Percentiles rank a stretch among this genome's conserved stretches.
These are phyloP conservation scores for Scaptomyza reducta DNA, from an alignment of 2,888 invertebrate species.

Conservation along the genomic window DNA sequence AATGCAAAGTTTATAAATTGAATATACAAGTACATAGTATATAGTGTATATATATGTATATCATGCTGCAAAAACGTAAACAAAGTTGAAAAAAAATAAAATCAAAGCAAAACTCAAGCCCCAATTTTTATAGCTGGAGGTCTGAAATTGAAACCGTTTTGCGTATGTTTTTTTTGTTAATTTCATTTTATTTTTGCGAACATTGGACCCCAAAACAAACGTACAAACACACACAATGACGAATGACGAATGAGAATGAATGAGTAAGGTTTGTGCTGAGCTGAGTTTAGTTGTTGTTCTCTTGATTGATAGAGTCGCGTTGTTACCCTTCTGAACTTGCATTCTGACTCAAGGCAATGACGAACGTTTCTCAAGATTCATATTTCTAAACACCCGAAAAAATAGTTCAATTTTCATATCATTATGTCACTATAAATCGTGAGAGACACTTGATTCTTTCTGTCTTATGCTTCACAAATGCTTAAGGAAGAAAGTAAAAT, in stretches of 20 bases:
- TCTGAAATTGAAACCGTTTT: constrained; percentile 33
- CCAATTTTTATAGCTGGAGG: constrained; percentile 17
- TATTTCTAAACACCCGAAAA: not conserved
- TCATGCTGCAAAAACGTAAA: constrained; percentile 35
- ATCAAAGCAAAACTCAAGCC: constrained; percentile 20
- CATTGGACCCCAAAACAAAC: constrained; percentile 19
- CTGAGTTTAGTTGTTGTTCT: not conserved
- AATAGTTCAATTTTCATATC: constrained; percentile 7
- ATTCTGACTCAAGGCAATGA: not conserved
- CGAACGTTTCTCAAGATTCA: not conserved
- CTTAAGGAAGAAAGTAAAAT: no score
- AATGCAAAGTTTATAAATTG: constrained; percentile 14
- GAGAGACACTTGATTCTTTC: not conserved
- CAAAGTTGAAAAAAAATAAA: constrained; percentile 34
- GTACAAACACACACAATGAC: constrained; percentile 11
- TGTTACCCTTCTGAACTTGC: not conserved
- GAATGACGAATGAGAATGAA: constrained; percentile 32
- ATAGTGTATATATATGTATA: not conserved
- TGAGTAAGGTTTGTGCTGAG: constrained; percentile 5
- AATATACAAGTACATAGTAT: constrained; percentile 1
- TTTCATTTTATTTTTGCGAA: not conserved
- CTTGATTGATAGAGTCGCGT: not conserved
- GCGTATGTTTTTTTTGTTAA: not conserved
- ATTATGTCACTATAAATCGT: not conserved
- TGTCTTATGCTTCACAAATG: no score